phyloP scores from a whole-genome alignment of 2,113 vertebrate genomes.

The Grus americana region DNA sequence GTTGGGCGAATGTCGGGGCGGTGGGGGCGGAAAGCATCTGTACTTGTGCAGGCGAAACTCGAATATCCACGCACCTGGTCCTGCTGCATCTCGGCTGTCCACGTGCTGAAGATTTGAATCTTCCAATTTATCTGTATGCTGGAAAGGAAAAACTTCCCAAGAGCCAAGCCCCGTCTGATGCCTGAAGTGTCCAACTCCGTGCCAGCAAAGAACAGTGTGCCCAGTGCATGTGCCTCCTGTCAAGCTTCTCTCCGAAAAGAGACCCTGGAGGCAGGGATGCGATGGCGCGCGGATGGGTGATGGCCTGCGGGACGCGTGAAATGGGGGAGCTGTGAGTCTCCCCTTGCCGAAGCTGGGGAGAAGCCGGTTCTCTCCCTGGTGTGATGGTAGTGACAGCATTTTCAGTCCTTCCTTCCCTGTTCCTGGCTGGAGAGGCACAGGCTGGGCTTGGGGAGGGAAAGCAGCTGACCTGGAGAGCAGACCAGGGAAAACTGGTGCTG shows the following conservation, averaged over 20 bases:
- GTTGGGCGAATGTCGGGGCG: fast-evolving
- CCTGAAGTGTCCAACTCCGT: fast-evolving
- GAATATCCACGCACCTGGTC: fast-evolving
- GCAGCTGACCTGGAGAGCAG: background rate
- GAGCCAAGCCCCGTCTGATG: background rate
- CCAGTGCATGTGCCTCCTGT: fast-evolving
- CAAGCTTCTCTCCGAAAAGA: background rate
- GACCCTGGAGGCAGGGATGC: fast-evolving
- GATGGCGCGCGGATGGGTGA: fast-evolving
- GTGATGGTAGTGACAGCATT: background rate
- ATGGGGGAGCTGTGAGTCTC: background rate
- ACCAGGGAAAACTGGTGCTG: background rate
- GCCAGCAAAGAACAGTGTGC: fast-evolving
- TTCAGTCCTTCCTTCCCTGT: fast-evolving
- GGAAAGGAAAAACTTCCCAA: background rate
- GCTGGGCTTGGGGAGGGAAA: background rate
- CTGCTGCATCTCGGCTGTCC: background rate
- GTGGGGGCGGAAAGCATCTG: background rate
- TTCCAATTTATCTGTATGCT: background rate
- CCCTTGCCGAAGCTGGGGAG: background rate
- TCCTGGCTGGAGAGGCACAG: background rate
- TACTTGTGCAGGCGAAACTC: background rate
- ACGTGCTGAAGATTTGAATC: background rate
- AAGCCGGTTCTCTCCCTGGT: background rate
- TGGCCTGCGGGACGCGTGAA: fast-evolving